Evolutionary conservation across 2,113 vertebrate species (phyloP).

Genomic region (Gallinago paraguaiae): DNA sequence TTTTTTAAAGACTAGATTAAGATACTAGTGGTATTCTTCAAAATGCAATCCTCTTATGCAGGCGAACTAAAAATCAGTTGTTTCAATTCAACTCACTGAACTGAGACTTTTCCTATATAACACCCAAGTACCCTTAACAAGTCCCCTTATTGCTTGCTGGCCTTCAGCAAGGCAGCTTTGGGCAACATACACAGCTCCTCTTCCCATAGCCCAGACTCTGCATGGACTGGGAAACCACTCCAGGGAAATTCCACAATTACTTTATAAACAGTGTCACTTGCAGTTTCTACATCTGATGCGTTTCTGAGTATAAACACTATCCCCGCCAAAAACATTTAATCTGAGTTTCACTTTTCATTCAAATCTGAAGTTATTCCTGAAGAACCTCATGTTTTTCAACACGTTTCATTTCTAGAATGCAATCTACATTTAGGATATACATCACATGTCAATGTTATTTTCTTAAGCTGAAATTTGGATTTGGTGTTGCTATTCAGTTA

Average conservation of each 20-base stretch:
- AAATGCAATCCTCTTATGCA: neutral
- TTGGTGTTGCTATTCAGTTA: neutral
- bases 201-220: neutral
- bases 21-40: neutral
- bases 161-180: neutral
- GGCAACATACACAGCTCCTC: neutral
- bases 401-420: neutral
- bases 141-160: too few species aligned
- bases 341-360: neutral
- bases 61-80: neutral
- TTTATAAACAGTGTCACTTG: neutral
- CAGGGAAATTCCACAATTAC: neutral
- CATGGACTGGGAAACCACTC: neutral
- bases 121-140: neutral
- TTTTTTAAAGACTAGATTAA: neutral
- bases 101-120: neutral
- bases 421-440: neutral
- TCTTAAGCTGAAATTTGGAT: neutral
- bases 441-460: neutral
- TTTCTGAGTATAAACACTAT: neutral
- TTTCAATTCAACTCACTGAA: neutral
- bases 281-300: neutral
- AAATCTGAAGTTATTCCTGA: neutral
- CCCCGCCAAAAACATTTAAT: fast-evolving
- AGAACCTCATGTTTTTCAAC: neutral